Base-by-base conservation (phyloP, 30 jellyfish, hydroid and myxozoan species). In the Aurelia sp. region DNA sequence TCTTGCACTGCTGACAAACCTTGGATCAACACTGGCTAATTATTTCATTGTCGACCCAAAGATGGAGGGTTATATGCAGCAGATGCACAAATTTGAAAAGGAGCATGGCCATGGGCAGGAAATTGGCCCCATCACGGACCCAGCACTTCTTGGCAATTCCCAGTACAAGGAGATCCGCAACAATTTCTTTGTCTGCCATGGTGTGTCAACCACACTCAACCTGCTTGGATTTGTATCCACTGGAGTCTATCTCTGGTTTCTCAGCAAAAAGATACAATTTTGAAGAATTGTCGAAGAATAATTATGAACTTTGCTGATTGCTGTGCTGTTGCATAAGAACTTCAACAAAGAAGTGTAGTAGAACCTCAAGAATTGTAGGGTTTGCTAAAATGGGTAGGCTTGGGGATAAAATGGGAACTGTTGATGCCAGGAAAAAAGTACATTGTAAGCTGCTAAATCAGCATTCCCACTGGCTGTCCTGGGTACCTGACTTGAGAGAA, bases 41-140 rank as follows among this genome's bases (percentile, higher is more conserved):
- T 67, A 59, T 83, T 47, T 90, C 24, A 47, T 66, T 9, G 59
- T 84, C 18, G 91, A 73, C 63, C 97, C 97, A 21, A 47, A n/a
- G 48, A 76, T 83, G 87, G 53, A 78, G 8, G 20, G 48, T 17
- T 60, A 61, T 77, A 83, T 82, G 90, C 31, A 22, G 13, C 79
- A 82, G 41, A 71, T 55, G 80, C 97, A 90, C 47, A 76, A 83
- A 61, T 90, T 57, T 40, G 97, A 90, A 52, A 83, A 74, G 50
- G 97, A 90, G 50, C 74, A 75, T 57, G 97, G 97, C 17, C 88
- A 82, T 59, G 97, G 97, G 3, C 61, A 89, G 18, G 97, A 90
- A 67, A 22, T 76, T 69, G 97, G 94, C 8, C 87, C 91, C 40
- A 90, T 90, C 52, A 90, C 91, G 13, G 88, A 82, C 33, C 50